Evolutionary conservation across 2,113 vertebrate species (phyloP).

Genomic region (Mesocricetus auratus): DNA sequence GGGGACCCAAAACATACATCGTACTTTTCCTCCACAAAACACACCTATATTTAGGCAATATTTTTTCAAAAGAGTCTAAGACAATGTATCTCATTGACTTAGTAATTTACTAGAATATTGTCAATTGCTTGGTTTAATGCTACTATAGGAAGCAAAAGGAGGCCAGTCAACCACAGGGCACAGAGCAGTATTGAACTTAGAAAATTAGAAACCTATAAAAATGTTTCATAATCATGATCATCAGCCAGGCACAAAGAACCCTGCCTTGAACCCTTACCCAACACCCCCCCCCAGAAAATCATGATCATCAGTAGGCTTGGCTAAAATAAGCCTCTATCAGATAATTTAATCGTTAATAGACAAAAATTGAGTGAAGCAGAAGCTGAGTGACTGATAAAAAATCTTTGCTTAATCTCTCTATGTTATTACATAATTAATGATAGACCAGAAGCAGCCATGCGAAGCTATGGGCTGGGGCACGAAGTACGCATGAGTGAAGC

Average conservation of each 20-base stretch:
- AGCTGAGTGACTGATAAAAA: neutral
- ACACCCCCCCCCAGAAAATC: neutral
- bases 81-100: slow-evolving; percentile 20
- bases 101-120: neutral
- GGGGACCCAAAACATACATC: neutral
- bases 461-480: too few species aligned
- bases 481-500: neutral
- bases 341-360: slow-evolving; percentile 41
- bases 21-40: neutral
- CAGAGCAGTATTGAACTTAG: neutral
- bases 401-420: slow-evolving; percentile 35
- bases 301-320: neutral
- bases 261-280: neutral
- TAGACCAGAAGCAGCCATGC: neutral
- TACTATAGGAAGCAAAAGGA: neutral
- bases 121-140: neutral
- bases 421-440: neutral
- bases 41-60: neutral
- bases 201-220: slow-evolving; percentile 19
- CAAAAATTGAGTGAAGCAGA: slow-evolving; percentile 18
- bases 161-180: neutral
- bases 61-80: slow-evolving; percentile 24
- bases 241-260: neutral
- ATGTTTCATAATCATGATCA: neutral
- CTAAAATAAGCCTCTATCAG: slow-evolving; percentile 40